These are phyloP conservation scores for Piscicola geometra DNA, from an alignment of 2,888 invertebrate genomes.

Conservation along the genomic window DNA sequence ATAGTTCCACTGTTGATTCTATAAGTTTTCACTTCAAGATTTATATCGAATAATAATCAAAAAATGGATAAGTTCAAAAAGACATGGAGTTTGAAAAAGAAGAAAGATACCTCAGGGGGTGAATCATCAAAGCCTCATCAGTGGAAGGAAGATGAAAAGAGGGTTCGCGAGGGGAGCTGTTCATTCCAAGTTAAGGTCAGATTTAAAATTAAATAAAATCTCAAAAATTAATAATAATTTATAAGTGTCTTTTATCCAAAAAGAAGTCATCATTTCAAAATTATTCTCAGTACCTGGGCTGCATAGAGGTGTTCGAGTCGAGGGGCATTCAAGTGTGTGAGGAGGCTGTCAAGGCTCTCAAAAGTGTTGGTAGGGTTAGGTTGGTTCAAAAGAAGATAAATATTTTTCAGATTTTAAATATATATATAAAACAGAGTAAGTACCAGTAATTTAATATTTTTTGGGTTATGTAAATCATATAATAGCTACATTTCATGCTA, in stretches of 20 bases:
- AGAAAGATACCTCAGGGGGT: constrained; percentile 59
- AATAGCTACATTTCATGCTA: too few species aligned
- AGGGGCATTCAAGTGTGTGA: constrained; percentile 99
- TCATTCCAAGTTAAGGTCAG: constrained; percentile 86
- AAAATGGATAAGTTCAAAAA: constrained; percentile 53
- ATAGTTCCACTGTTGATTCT: too few species aligned
- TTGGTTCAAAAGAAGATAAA: too few species aligned
- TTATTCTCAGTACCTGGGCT: constrained; percentile 77
- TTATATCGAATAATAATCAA: too few species aligned
- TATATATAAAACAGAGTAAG: too few species aligned
- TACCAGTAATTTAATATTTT: too few species aligned
- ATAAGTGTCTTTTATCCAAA: too few species aligned
- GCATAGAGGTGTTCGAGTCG: constrained; percentile 98
- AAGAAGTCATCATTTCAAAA: constrained; percentile 29
- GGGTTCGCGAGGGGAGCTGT: constrained; percentile 91
- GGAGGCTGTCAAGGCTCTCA: constrained; percentile 91
- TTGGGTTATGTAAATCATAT: too few species aligned
- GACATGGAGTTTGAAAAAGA: constrained; percentile 68
- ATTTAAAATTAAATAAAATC: too few species aligned
- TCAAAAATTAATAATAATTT: too few species aligned
- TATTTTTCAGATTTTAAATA: too few species aligned
- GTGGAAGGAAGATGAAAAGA: constrained; percentile 95
- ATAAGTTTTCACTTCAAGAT: too few species aligned
- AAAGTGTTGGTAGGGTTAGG: constrained; percentile 66
- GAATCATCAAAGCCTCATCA: constrained; percentile 94